These are phyloP conservation scores for Ochropacha duplaris DNA, from an alignment of 2,888 invertebrate species.

Conservation along the genomic window DNA sequence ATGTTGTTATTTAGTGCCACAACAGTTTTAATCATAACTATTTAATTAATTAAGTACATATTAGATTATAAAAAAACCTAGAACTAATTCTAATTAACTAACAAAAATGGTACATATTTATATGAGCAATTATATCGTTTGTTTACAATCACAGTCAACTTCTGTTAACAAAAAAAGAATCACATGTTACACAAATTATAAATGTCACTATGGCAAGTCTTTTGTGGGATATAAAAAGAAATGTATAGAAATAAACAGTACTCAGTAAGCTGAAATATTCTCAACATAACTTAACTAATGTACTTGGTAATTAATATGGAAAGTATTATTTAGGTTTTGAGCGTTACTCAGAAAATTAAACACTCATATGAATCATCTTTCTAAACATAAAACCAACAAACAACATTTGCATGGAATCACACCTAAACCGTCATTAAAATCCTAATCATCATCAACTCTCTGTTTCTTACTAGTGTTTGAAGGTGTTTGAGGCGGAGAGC, in stretches of 20 bases:
- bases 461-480: conserved; percentile 76
- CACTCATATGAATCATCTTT: background rate
- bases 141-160: conserved; percentile 41
- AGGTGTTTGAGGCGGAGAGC: conserved; percentile 71
- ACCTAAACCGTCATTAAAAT: background rate
- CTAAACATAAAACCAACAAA: background rate
- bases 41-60: conserved; percentile 61
- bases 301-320: background rate
- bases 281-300: background rate
- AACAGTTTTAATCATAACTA: background rate
- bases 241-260: background rate
- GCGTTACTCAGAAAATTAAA: background rate
- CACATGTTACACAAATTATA: background rate
- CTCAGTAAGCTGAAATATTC: background rate
- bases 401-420: too few relatives aligned
- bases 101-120: conserved; percentile 22
- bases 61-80: conserved; percentile 13
- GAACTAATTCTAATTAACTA: conserved; percentile 19
- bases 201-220: background rate
- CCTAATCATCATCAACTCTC: conserved; percentile 63
- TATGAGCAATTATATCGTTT: conserved; percentile 29
- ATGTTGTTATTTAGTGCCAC: too few relatives aligned
- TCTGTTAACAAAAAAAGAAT: background rate
- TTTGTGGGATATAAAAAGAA: background rate
- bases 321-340: background rate